Conservation (phyloP, 2,797 vertebrate species). For the Pitangus sulphuratus region DNA sequence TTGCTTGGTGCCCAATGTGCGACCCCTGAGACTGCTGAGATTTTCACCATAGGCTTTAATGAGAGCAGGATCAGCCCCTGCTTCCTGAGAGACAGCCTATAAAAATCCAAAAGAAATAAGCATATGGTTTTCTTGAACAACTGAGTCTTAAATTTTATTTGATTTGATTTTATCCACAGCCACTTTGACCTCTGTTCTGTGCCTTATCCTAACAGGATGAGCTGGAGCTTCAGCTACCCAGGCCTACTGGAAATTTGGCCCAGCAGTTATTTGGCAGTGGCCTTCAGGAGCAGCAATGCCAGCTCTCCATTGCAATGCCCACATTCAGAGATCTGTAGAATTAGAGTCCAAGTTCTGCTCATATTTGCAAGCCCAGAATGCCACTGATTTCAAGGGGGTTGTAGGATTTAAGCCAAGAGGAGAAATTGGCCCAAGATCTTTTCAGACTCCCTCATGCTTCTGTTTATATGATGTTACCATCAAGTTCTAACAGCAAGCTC, state of each 20-base stretch:
- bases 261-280: conserved; percentile 29
- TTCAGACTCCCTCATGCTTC: conserved; percentile 10
- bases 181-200: background rate
- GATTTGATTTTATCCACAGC: background rate
- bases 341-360: conserved; percentile 7
- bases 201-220: background rate
- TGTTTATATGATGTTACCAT: conserved; percentile 27
- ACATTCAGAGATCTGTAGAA: background rate
- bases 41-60: background rate
- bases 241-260: background rate
- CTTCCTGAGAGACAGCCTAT: background rate
- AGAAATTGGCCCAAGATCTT: background rate
- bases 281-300: background rate
- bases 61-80: background rate
- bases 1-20: background rate
- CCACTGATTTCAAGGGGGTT: conserved; percentile 25
- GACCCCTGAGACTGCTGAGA: background rate
- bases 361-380: background rate
- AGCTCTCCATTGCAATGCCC: background rate
- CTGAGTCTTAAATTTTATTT: background rate
- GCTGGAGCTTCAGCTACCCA: background rate
- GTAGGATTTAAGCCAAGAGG: conserved; percentile 43
- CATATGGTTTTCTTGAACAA: background rate
- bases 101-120: conserved; percentile 10
- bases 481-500: conserved; percentile 18